These are phyloP conservation scores for Pediacus dermestoides DNA, from an alignment of 2,888 invertebrate species.

Conservation along the genomic window DNA sequence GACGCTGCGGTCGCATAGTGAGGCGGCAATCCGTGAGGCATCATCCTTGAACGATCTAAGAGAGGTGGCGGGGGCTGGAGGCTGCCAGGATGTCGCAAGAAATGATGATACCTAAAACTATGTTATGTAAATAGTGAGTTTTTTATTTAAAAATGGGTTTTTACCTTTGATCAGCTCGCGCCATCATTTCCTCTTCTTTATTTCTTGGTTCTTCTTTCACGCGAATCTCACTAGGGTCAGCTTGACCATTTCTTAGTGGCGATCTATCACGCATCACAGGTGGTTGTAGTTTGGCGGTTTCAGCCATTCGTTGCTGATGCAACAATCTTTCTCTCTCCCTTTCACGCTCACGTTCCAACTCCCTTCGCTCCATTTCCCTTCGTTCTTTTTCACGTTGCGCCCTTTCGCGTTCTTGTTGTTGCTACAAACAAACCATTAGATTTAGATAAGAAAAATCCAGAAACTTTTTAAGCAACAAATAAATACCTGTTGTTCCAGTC, in stretches of 20 bases:
- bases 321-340: constrained; percentile 59
- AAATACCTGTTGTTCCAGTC: constrained; percentile 53
- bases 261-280: constrained; percentile 61
- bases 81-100: constrained; percentile 52
- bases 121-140: neutral
- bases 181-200: constrained; percentile 45
- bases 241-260: constrained; percentile 68
- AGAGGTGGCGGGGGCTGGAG: constrained; percentile 54
- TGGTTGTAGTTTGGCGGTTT: constrained; percentile 49
- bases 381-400: constrained; percentile 54
- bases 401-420: constrained; percentile 47
- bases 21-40: constrained; percentile 52
- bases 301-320: constrained; percentile 56
- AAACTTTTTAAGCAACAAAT: constrained; percentile 3
- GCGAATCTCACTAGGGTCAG: constrained; percentile 51
- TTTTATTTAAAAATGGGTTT: constrained; percentile 39
- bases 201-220: constrained; percentile 63
- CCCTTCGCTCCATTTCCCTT: constrained; percentile 57
- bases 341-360: constrained; percentile 57
- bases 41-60: constrained; percentile 49
- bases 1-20: constrained; percentile 52
- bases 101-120: constrained; percentile 54
- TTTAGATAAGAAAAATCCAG: neutral
- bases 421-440: constrained; percentile 27
- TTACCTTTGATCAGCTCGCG: constrained; percentile 49